Evolutionary conservation across 2,888 invertebrate genomes (phyloP).

Genomic region (Trissolcus japonicus): DNA sequence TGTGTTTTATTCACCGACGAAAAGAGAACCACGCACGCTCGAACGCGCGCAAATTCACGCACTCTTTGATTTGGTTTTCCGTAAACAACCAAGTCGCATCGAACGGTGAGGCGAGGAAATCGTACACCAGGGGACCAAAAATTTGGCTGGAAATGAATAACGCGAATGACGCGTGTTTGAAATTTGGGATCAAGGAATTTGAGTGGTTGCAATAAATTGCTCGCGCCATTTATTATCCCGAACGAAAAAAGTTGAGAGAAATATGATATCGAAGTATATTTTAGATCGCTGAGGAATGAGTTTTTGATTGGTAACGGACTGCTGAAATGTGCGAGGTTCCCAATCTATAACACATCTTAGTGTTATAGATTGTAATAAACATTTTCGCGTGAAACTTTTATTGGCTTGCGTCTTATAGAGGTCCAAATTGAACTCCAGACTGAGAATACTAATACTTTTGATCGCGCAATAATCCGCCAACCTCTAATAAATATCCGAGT

Average conservation of each 20-base stretch:
- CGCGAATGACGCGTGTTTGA: conserved; percentile 10
- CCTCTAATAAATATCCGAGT: too few species aligned
- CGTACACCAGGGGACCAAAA: neutral
- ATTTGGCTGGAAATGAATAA: too few species aligned
- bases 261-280: neutral
- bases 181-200: conserved; percentile 14
- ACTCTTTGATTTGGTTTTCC: conserved; percentile 46
- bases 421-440: too few species aligned
- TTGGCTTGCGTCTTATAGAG: too few species aligned
- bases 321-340: too few species aligned
- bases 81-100: conserved; percentile 27
- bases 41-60: conserved; percentile 37
- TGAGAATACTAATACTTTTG: too few species aligned
- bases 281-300: neutral
- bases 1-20: conserved; percentile 31
- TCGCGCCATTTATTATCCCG: conserved; percentile 14
- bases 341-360: neutral
- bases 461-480: too few species aligned
- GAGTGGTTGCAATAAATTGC: conserved; percentile 12
- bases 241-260: neutral
- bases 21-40: conserved; percentile 36
- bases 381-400: too few species aligned
- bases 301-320: neutral
- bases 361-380: neutral
- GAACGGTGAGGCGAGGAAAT: conserved; percentile 11